phyloP scores from a whole-genome alignment of 1,140 invertebrate genomes.

The Pogonomyrmex barbatus region DNA sequence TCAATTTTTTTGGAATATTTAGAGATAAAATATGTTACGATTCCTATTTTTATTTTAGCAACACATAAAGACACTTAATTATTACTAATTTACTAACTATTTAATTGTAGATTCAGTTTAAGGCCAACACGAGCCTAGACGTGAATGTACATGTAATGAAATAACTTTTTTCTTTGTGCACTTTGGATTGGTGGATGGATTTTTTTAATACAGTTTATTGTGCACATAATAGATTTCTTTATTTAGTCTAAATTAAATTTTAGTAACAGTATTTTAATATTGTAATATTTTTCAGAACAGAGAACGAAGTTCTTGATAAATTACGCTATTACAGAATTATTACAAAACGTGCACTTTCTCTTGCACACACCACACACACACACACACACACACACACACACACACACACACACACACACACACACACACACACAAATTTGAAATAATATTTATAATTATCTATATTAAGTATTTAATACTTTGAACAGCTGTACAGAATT shows the following conservation, averaged over 20 bases:
- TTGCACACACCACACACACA: too few species aligned
- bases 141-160: neutral
- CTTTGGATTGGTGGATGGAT: too few species aligned
- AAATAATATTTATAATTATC: slow-evolving; percentile 16
- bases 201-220: neutral
- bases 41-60: neutral
- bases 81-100: neutral
- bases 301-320: neutral
- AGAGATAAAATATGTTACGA: neutral
- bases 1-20: neutral
- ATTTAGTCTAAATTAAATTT: neutral
- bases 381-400: too few species aligned
- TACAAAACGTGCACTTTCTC: neutral
- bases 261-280: neutral
- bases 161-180: neutral
- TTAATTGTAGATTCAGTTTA: slow-evolving; percentile 8
- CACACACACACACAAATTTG: neutral
- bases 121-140: neutral
- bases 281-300: neutral
- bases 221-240: neutral
- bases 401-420: too few species aligned
- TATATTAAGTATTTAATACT: slow-evolving; percentile 11
- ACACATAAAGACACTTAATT: neutral
- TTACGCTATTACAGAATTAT: neutral
- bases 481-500: neutral